phyloP scores from a whole-genome alignment of 1,140 invertebrate genomes.

The Drosophila mauritiana region DNA sequence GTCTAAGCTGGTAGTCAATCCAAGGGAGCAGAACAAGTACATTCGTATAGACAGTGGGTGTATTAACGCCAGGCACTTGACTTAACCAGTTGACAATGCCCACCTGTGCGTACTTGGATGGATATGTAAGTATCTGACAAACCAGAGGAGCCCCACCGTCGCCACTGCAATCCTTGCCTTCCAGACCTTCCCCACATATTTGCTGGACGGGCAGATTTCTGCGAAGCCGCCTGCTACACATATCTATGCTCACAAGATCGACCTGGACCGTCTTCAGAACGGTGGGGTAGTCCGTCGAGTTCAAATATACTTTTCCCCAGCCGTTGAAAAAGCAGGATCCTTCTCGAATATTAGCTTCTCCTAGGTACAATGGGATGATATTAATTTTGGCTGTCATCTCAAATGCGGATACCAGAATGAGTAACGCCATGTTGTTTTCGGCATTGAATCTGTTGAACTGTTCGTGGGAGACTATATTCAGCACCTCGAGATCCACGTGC shows the following conservation, averaged over 20 bases:
- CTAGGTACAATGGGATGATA: neutral
- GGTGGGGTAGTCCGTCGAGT: neutral
- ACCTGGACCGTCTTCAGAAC: neutral
- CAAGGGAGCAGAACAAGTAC: neutral
- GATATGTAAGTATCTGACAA: neutral
- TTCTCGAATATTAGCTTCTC: fast-evolving
- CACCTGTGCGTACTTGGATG: neutral
- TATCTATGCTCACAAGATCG: too few relatives aligned
- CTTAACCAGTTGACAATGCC: neutral
- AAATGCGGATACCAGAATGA: neutral
- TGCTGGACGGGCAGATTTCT: fast-evolving
- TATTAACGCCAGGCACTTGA: neutral
- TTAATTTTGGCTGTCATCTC: neutral
- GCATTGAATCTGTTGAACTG: neutral
- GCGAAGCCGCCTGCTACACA: fast-evolving
- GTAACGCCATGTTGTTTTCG: neutral
- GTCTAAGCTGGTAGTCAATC: neutral
- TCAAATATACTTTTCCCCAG: neutral
- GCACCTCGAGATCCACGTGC: neutral
- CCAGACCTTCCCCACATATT: neutral
- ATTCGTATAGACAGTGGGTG: neutral
- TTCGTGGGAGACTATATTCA: neutral
- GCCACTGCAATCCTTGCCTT: neutral
- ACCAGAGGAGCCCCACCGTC: constrained; percentile 2
- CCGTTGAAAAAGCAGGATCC: neutral